Conservation (phyloP, 2,888 invertebrate genomes). For the Mythimna vitellina region DNA sequence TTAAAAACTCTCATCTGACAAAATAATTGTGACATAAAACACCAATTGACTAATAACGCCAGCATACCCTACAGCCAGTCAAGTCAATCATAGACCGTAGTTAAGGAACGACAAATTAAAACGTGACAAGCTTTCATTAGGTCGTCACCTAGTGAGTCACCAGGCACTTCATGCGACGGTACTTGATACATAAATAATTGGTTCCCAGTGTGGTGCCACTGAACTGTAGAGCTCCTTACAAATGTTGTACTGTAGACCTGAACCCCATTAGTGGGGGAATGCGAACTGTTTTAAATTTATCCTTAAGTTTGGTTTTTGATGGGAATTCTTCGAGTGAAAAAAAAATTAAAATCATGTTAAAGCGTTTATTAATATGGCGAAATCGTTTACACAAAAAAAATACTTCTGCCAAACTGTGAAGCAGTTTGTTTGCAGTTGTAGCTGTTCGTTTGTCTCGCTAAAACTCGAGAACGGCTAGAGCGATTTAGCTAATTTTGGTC, state of each 20-base stretch:
- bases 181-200: slow-evolving; percentile 55
- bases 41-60: slow-evolving; percentile 31
- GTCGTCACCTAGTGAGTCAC: slow-evolving; percentile 63
- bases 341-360: too few species aligned
- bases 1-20: neutral
- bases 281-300: neutral
- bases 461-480: too few species aligned
- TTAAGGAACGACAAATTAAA: slow-evolving; percentile 65
- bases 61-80: slow-evolving; percentile 34
- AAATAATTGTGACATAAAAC: neutral
- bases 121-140: slow-evolving; percentile 67
- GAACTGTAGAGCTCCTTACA: slow-evolving; percentile 27
- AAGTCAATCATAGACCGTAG: slow-evolving; percentile 58
- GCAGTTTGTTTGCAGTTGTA: too few species aligned
- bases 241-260: neutral
- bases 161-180: slow-evolving; percentile 39
- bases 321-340: too few species aligned
- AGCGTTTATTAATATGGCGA: too few species aligned
- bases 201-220: slow-evolving; percentile 26
- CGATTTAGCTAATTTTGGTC: too few species aligned
- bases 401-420: too few species aligned
- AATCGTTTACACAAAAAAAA: too few species aligned
- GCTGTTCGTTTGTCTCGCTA: too few species aligned
- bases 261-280: too few species aligned
- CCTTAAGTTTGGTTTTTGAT: neutral